These are phyloP conservation scores for Muscidifurax raptorellus DNA, from an alignment of 1,140 invertebrate genomes.

Conservation along the genomic window DNA sequence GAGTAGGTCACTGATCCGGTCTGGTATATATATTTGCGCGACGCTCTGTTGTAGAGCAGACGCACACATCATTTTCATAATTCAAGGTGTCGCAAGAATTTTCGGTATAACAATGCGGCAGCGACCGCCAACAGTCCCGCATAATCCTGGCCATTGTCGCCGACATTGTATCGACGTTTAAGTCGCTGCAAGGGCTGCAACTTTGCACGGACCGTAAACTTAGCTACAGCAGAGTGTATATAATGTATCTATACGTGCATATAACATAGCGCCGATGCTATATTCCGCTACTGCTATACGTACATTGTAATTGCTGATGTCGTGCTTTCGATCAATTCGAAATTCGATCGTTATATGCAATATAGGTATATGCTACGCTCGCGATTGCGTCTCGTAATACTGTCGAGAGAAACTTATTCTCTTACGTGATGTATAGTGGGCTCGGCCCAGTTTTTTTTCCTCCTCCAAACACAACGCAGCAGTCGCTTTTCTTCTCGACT, in stretches of 20 bases:
- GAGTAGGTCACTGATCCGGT: conserved; percentile 15
- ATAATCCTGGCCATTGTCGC: conserved; percentile 43
- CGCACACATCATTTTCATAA: conserved; percentile 37
- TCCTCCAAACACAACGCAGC: neutral
- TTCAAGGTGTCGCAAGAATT: conserved; percentile 35
- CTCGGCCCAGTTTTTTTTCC: neutral
- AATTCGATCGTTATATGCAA: neutral
- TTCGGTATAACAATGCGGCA: conserved; percentile 34
- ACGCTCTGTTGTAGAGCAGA: neutral
- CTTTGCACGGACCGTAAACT: neutral
- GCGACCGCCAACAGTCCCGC: neutral
- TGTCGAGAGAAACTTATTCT: neutral
- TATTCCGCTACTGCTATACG: neutral
- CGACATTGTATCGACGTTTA: conserved; percentile 45
- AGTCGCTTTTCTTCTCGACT: neutral
- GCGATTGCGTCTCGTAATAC: too few species aligned
- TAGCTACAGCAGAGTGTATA: neutral
- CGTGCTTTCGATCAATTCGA: neutral
- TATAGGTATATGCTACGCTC: too few species aligned
- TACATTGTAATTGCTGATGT: neutral
- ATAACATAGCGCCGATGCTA: neutral
- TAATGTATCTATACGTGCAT: neutral
- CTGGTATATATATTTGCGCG: too few species aligned
- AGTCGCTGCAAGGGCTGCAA: conserved; percentile 6
- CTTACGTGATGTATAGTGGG: neutral